Conservation (phyloP, 2,113 vertebrate species). For the Martes martes region DNA sequence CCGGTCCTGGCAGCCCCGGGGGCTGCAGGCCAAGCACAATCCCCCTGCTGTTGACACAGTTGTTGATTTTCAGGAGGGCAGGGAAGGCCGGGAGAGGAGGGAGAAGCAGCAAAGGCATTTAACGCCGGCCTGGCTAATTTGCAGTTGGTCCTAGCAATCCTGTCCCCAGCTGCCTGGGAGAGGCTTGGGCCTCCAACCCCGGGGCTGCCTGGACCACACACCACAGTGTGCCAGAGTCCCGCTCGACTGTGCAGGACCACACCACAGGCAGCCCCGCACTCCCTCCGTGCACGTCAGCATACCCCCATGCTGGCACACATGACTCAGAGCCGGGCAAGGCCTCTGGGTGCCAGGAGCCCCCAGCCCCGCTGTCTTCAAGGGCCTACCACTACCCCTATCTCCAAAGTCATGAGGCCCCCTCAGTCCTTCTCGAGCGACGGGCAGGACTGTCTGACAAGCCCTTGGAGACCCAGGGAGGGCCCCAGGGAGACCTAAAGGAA, state of each 20-base stretch:
- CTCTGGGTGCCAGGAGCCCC: not conserved
- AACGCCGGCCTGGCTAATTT: not conserved
- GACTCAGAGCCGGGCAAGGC: not conserved
- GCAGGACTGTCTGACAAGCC: not conserved
- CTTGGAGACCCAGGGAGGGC: not conserved
- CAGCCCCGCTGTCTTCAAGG: not conserved
- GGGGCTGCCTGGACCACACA: not conserved
- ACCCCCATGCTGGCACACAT: not conserved
- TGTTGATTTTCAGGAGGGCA: conserved; percentile 33
- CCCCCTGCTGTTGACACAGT: conserved; percentile 55
- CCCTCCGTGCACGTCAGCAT: not conserved
- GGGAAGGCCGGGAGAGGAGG: not conserved
- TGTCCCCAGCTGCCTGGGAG: not conserved
- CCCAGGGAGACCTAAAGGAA: not conserved
- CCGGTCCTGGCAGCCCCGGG: not conserved
- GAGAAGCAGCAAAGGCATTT: conserved; percentile 25
- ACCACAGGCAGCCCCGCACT: not conserved
- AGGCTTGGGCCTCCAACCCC: not conserved
- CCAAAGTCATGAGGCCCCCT: not conserved
- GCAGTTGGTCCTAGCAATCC: not conserved
- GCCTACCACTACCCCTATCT: not conserved
- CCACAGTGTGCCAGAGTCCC: not conserved
- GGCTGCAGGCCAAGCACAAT: conserved; percentile 60
- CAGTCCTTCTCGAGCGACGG: not conserved
- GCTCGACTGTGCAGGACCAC: not conserved